Conservation (phyloP, 1,140 invertebrate genomes). For the Bemisia tabaci region DNA sequence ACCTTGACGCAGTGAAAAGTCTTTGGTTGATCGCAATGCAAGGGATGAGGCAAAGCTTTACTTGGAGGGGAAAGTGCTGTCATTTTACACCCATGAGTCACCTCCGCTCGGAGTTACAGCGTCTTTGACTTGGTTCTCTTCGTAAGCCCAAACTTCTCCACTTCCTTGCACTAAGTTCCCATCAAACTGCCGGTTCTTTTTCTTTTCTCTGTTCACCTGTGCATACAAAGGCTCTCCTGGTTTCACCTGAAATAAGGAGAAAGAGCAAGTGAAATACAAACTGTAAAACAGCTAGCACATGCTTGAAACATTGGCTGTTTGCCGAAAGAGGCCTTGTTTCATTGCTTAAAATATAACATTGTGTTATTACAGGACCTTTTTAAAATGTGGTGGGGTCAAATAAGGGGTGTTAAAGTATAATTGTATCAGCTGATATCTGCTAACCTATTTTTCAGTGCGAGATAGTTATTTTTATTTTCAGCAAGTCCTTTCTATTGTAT, state of each 20-base stretch:
- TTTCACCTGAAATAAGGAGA: slow-evolving; percentile 35
- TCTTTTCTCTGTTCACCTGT: slow-evolving; percentile 66
- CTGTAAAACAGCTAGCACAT: not conserved
- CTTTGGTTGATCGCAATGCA: not conserved
- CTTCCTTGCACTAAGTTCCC: slow-evolving; percentile 33
- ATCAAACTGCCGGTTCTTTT: slow-evolving; percentile 48
- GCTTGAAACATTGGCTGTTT: too few relatives aligned
- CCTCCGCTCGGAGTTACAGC: slow-evolving; percentile 35
- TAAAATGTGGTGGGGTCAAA: too few relatives aligned
- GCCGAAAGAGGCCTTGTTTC: too few relatives aligned
- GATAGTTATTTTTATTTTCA: too few relatives aligned
- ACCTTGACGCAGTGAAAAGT: not conserved
- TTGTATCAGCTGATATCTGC: too few relatives aligned
- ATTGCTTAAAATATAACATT: too few relatives aligned
- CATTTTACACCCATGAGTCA: slow-evolving; percentile 40
- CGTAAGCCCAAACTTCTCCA: slow-evolving; percentile 29
- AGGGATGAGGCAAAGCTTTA: not conserved
- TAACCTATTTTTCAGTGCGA: too few relatives aligned
- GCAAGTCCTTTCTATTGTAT: too few relatives aligned
- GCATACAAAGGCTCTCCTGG: slow-evolving; percentile 59
- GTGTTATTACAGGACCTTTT: too few relatives aligned
- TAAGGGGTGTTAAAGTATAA: too few relatives aligned
- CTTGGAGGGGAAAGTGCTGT: not conserved
- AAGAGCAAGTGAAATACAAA: not conserved
- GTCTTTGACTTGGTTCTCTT: slow-evolving; percentile 29